phyloP scores from a whole-genome alignment of 2,113 vertebrate species.

The Myxocyprinus asiaticus region DNA sequence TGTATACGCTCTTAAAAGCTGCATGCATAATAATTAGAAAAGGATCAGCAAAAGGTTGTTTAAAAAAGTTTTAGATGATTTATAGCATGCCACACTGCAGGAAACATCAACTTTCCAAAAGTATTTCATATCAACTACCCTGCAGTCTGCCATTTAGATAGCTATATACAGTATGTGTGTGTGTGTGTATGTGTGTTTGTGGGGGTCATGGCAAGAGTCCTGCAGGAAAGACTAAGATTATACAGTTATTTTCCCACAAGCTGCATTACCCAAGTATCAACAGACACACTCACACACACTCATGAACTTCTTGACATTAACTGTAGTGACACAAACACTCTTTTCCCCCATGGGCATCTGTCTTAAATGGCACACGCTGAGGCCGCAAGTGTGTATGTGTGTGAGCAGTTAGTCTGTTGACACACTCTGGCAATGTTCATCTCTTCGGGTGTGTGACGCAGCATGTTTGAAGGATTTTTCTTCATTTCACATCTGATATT shows the following conservation, averaged over 20 bases:
- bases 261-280: not conserved
- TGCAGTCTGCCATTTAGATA: too few relatives aligned
- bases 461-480: slow-evolving; percentile 26
- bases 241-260: slow-evolving; percentile 24
- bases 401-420: slow-evolving; percentile 23
- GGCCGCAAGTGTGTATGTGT: not conserved
- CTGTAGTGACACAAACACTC: slow-evolving; percentile 15
- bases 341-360: slow-evolving; percentile 10
- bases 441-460: slow-evolving; percentile 10
- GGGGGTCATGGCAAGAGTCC: not conserved
- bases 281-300: slow-evolving; percentile 18
- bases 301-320: slow-evolving; percentile 32
- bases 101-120: too few relatives aligned
- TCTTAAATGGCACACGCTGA: slow-evolving; percentile 35
- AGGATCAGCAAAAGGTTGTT: too few relatives aligned
- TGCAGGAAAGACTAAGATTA: not conserved
- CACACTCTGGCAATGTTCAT: slow-evolving; percentile 26
- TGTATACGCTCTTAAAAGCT: too few relatives aligned
- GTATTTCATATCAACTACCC: too few relatives aligned
- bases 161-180: too few relatives aligned
- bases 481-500: slow-evolving; percentile 47
- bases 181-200: too few relatives aligned
- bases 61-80: too few relatives aligned
- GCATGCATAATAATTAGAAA: too few relatives aligned
- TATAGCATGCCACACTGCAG: too few relatives aligned